Base-by-base conservation (phyloP, 2,113 vertebrate species). In the Sylvia atricapilla region DNA sequence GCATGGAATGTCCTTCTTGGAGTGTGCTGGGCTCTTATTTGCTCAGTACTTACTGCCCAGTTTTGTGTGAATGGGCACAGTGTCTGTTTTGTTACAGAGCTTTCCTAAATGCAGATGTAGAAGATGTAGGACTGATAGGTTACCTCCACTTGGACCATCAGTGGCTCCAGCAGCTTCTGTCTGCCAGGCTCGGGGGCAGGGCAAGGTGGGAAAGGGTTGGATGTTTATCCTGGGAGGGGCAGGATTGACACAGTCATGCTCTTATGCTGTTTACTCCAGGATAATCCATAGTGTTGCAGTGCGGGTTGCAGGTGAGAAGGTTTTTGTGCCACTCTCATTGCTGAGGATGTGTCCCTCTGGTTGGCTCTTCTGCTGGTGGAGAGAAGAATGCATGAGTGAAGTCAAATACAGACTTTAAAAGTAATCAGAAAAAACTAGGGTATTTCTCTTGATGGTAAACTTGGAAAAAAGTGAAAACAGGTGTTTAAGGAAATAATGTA, bases 311-410 rank as follows among this genome's bases (percentile, higher is more conserved):
- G 21, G 30, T 27, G 59, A 46, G 21, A 23, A 84, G 12, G 4
- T 41, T 78, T 5, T 2, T 7, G 19, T 24, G 33, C 15, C 18
- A 13, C 23, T 46, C 27, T 74, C 0, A 0, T 37, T 70, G 31
- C 20, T 37, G 60, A 74, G 39, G 33, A 33, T 33, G 11, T 66
- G 33, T 56, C 31, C 4, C n/a, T 55, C 28, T 35, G 20, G 9
- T 19, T 83, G 63, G 21, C 31, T 23, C 15, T 74, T 86, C 47
- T 58, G 30, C 31, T 89, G 24, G 31, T 5, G 1, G 53, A 58
- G 11, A 68, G 58, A 73, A 73, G 17, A 41, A 33, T 63, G 39
- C 27, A 37, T 0, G 0, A 31, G 9, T 67, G 52, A 84, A 63
- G 44, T 33, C 60, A 80, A 59, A 63, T n/a, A 47, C 44, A 58